phyloP scores from a whole-genome alignment of 2,888 invertebrate species.

The Cephalotes varians region DNA sequence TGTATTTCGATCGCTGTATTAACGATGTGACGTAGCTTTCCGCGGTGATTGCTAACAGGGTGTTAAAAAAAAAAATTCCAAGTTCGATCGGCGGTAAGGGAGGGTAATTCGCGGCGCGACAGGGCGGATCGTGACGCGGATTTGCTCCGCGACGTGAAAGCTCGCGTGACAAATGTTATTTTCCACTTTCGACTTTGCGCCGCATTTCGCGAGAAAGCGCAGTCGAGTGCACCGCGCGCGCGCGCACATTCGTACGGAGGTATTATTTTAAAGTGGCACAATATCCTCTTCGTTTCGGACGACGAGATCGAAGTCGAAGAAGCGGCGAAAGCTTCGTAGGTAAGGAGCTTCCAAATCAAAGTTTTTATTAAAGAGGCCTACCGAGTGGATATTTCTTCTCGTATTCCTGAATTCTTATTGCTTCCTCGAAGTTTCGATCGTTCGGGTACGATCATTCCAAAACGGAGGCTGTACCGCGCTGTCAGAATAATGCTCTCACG shows the following conservation, averaged over 20 bases:
- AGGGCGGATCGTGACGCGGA: background rate
- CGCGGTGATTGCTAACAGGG: slow-evolving; percentile 27
- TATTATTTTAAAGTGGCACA: slow-evolving; percentile 24
- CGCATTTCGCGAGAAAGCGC: slow-evolving; percentile 6
- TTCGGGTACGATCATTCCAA: background rate
- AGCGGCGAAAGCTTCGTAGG: slow-evolving; percentile 24
- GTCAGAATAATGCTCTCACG: background rate
- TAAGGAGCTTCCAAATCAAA: slow-evolving; percentile 15
- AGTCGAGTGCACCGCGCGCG: background rate
- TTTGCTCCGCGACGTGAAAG: background rate
- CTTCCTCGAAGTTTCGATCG: background rate
- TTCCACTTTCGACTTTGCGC: slow-evolving; percentile 29
- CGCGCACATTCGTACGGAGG: background rate
- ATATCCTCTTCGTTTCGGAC: slow-evolving; percentile 26
- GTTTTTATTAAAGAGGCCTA: slow-evolving; percentile 39
- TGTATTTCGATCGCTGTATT: slow-evolving; percentile 6
- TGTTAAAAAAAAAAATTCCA: slow-evolving; percentile 29
- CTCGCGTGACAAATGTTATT: slow-evolving; percentile 38
- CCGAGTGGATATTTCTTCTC: slow-evolving; percentile 9
- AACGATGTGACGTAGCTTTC: background rate
- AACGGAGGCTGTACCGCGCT: background rate
- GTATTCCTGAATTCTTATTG: background rate
- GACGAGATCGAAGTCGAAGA: background rate
- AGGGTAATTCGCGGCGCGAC: background rate
- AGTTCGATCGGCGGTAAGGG: slow-evolving; percentile 37